phyloP scores from a whole-genome alignment of 1,140 invertebrate species.

The Trachelipus rathkii region DNA sequence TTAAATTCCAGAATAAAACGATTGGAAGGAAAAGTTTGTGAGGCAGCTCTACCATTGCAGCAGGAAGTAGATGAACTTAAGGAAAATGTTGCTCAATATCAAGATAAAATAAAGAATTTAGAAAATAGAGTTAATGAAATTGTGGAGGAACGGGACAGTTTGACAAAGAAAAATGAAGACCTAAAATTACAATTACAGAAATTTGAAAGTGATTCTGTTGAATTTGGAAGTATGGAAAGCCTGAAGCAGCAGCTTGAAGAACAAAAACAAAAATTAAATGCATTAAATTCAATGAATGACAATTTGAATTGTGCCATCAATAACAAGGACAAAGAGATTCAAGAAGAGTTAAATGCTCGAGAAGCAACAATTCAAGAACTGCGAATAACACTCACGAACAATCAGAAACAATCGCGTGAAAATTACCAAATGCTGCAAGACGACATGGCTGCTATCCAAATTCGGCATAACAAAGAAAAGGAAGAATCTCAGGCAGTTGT shows the following conservation, averaged over 20 bases:
- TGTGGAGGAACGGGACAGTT: constrained; percentile 27
- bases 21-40: neutral
- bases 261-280: constrained; percentile 42
- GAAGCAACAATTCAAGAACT: constrained; percentile 42
- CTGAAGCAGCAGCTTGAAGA: constrained; percentile 48
- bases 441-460: constrained; percentile 35
- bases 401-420: constrained; percentile 44
- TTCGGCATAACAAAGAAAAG: constrained; percentile 24
- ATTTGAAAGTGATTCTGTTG: constrained; percentile 45
- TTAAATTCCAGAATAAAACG: neutral
- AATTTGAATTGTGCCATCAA: constrained; percentile 35
- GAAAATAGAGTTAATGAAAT: constrained; percentile 33
- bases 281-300: constrained; percentile 39
- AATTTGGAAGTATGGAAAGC: constrained; percentile 47
- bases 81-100: constrained; percentile 36
- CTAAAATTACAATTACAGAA: constrained; percentile 47
- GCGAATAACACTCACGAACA: constrained; percentile 39
- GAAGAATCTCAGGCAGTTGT: constrained; percentile 17
- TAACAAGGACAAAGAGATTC: constrained; percentile 45
- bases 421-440: constrained; percentile 39
- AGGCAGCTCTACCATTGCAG: neutral
- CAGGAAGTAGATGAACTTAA: constrained; percentile 42
- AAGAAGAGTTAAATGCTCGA: constrained; percentile 46
- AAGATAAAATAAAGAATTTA: constrained; percentile 42
- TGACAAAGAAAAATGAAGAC: constrained; percentile 44